These are phyloP conservation scores for Varanus komodoensis DNA, from an alignment of 2,113 vertebrate genomes.

Conservation along the genomic window DNA sequence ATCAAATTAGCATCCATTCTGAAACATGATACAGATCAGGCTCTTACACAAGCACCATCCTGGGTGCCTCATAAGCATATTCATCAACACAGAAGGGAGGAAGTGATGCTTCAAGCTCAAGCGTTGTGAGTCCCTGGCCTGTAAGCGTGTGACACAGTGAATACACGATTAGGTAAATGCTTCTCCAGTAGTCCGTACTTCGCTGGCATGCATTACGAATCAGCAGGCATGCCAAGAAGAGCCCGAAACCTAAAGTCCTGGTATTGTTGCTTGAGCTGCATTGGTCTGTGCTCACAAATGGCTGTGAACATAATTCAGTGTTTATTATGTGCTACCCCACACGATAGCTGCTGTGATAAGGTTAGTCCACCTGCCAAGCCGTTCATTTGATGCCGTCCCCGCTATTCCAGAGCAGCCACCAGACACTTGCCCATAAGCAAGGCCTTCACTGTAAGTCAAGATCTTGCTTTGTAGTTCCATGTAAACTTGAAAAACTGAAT, in stretches of 20 bases:
- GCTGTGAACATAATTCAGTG: background rate
- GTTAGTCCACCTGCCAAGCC: background rate
- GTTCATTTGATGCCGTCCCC: background rate
- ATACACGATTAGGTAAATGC: background rate
- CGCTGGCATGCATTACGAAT: background rate
- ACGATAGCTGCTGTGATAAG: background rate
- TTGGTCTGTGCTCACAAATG: background rate
- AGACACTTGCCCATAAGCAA: background rate
- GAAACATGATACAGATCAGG: background rate
- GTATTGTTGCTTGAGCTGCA: background rate
- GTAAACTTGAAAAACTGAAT: background rate
- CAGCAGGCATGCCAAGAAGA: background rate
- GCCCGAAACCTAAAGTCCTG: background rate
- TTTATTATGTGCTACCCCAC: background rate
- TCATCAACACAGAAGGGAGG: background rate
- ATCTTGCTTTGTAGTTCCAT: too few species aligned
- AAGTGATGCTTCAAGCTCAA: background rate
- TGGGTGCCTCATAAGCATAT: background rate
- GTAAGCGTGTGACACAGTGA: background rate
- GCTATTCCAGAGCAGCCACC: background rate
- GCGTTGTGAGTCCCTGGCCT: background rate
- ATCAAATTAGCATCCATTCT: background rate
- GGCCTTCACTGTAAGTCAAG: background rate
- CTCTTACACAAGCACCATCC: background rate
- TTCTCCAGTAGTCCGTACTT: background rate